These are phyloP conservation scores for Equus quagga DNA, from an alignment of 2,113 vertebrate species.

Conservation along the genomic window DNA sequence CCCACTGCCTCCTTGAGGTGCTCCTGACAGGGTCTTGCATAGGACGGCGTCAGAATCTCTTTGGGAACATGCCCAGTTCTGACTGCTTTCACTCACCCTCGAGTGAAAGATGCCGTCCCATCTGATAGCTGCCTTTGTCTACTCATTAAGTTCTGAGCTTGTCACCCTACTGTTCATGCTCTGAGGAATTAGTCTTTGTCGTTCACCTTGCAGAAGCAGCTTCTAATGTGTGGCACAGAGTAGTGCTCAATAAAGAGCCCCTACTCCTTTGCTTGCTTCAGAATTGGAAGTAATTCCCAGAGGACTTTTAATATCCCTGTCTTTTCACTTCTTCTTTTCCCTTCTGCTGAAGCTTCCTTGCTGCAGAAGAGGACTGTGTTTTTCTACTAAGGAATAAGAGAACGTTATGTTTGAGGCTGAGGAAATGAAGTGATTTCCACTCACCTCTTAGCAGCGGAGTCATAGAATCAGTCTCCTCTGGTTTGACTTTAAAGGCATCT, in stretches of 20 bases:
- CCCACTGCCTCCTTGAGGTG: background rate
- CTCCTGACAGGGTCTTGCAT: background rate
- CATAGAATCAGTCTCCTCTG: background rate
- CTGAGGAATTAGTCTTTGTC: background rate
- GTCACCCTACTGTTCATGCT: background rate
- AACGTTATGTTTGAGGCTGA: background rate
- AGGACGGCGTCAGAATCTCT: background rate
- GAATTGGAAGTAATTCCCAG: background rate
- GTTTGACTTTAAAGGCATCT: background rate
- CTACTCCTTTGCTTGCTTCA: background rate
- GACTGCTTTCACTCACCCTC: background rate
- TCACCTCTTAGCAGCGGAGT: background rate
- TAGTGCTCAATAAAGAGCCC: background rate
- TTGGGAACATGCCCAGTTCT: background rate
- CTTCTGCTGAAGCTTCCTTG: background rate
- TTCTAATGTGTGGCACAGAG: no score
- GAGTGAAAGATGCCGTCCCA: background rate
- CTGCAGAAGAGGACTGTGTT: background rate
- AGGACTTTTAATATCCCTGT: background rate
- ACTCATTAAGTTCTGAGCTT: background rate
- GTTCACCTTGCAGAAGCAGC: background rate
- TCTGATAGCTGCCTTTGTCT: background rate
- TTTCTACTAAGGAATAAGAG: background rate
- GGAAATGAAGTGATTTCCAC: background rate
- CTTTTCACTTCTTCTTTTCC: background rate